Evolutionary conservation across 1,140 invertebrate genomes (phyloP).

Genomic region (Tachypleus tridentatus): DNA sequence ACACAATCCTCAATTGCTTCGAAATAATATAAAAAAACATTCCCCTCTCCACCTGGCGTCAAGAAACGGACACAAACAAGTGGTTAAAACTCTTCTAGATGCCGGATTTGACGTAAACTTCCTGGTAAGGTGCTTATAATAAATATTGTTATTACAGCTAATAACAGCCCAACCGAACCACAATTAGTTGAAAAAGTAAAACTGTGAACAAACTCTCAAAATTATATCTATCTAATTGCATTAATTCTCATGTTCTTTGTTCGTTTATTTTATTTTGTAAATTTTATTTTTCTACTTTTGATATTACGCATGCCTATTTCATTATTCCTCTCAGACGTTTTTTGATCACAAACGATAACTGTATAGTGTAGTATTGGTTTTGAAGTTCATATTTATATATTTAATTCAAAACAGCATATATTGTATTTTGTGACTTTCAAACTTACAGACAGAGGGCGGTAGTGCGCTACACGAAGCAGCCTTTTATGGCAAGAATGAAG

Average conservation of each 20-base stretch:
- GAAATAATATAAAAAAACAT: conserved; percentile 34
- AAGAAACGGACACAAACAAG: conserved; percentile 80
- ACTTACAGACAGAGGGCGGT: conserved; percentile 58
- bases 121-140: conserved; percentile 24
- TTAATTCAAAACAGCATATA: background rate
- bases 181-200: no score
- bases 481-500: conserved; percentile 81
- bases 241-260: no score
- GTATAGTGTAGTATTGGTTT: no score
- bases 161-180: no score
- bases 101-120: conserved; percentile 78
- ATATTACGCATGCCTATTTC: no score
- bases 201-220: no score
- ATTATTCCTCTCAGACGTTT: no score
- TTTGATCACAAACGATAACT: no score
- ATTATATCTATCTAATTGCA: no score
- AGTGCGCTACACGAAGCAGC: conserved; percentile 92
- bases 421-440: conserved; percentile 30
- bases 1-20: conserved; percentile 9
- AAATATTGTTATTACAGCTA: no score
- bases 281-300: no score
- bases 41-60: conserved; percentile 89
- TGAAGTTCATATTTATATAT: background rate
- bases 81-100: conserved; percentile 66
- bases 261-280: no score